phyloP scores from a whole-genome alignment of 2,888 invertebrate species.

The Andrena marginata region DNA sequence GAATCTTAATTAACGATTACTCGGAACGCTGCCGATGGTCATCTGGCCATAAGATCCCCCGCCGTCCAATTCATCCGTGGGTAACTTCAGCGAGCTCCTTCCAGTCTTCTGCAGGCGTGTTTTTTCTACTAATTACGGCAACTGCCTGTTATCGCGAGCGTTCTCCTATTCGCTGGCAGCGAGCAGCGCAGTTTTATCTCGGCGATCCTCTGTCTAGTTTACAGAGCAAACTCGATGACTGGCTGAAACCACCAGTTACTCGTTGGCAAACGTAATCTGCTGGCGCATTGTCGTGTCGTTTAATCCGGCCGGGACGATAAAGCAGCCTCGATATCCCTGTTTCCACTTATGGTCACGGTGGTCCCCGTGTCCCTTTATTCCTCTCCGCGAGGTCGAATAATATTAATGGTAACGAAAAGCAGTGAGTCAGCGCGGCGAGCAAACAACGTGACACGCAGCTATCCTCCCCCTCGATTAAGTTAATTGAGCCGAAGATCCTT shows the following conservation, averaged over 20 bases:
- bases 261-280: background rate
- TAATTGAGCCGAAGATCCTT: conserved; percentile 44
- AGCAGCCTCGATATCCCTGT: conserved; percentile 10
- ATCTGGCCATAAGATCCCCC: conserved; percentile 14
- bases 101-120: too few relatives aligned
- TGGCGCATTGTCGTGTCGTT: conserved; percentile 26
- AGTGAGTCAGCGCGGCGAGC: conserved; percentile 51
- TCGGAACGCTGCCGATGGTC: conserved; percentile 24
- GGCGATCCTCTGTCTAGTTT: background rate
- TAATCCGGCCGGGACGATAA: conserved; percentile 31
- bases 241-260: background rate
- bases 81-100: too few relatives aligned
- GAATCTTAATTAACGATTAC: conserved; percentile 55
- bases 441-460: conserved; percentile 34
- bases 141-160: too few relatives aligned
- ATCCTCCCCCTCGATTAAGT: conserved; percentile 53
- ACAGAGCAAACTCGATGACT: background rate
- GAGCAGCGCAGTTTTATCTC: too few relatives aligned
- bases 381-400: conserved; percentile 52
- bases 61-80: background rate
- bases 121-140: too few relatives aligned
- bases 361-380: conserved; percentile 45
- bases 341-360: conserved; percentile 56
- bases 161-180: too few relatives aligned
- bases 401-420: conserved; percentile 61